These are phyloP conservation scores for Apodemia duryi DNA, from an alignment of 2,888 invertebrate genomes.

Conservation along the genomic window DNA sequence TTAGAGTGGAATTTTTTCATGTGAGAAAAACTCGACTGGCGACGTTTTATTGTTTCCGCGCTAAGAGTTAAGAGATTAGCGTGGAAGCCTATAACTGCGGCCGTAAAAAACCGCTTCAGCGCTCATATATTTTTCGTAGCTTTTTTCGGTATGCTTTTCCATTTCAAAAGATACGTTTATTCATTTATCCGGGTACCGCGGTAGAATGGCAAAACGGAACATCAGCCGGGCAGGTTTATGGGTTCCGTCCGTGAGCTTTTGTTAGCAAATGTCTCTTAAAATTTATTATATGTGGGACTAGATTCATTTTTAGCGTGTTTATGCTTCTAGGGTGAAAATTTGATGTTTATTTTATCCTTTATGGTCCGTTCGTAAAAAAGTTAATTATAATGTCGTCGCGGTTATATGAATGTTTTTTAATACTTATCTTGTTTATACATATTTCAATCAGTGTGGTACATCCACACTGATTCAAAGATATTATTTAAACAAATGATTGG, in stretches of 20 bases:
- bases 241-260: slow-evolving; percentile 36
- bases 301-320: slow-evolving; percentile 30
- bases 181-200: slow-evolving; percentile 35
- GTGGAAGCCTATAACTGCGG: slow-evolving; percentile 43
- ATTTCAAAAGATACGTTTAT: slow-evolving; percentile 50
- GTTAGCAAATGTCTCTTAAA: slow-evolving; percentile 35
- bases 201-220: slow-evolving; percentile 33
- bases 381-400: neutral
- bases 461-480: too few relatives aligned
- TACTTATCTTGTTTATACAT: too few relatives aligned
- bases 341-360: slow-evolving; percentile 16
- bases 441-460: too few relatives aligned
- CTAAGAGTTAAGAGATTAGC: slow-evolving; percentile 63
- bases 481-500: too few relatives aligned
- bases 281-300: slow-evolving; percentile 33
- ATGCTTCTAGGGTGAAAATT: slow-evolving; percentile 24
- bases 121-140: slow-evolving; percentile 37
- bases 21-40: slow-evolving; percentile 33
- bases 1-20: slow-evolving; percentile 33
- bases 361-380: slow-evolving; percentile 3
- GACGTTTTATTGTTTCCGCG: slow-evolving; percentile 46
- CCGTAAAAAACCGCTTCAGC: slow-evolving; percentile 45
- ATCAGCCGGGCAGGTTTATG: slow-evolving; percentile 36
- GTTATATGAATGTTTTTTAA: neutral
- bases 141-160: slow-evolving; percentile 44